Evolutionary conservation across 2,888 invertebrate species (phyloP), one percentile per base, ranked within the genome.

Genomic region (Andrena haemorrhoa): DNA sequence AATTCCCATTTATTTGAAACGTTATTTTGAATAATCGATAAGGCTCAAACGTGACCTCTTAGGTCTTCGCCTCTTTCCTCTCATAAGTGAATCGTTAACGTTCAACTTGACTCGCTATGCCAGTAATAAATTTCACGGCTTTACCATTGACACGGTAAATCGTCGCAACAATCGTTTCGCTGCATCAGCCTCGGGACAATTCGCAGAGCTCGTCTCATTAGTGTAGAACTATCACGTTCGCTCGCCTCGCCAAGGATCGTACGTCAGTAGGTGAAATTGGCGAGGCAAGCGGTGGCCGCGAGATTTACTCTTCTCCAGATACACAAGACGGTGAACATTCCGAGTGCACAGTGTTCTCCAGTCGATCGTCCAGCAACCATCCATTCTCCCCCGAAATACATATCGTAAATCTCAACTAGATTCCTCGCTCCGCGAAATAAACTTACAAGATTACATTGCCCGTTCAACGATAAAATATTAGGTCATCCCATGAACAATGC

Each of bases 251-350:
- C 79, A 82, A 72, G 68, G 69, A 73, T 75, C 79, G 61, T 76
- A 58, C 58, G 51, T 68, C 72, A 65, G 73, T 77, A 70, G 73
- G 51, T 77, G 64, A 70, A 73, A 76, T 85, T 69, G 79, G 78
- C 78, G 74, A 75, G 82, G 68, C 82, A 63, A 75, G 66, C 77
- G 79, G 69, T 68, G 73, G 61, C 31, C 51, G 69, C 63, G 68
- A 83, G 70, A 87, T 83, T 80, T 85, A 85, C 83, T 80, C 66
- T 73, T 71, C 82, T 64, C 56, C 68, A 79, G 71, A 72, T 83
- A 80, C 72, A 78, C 78, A 81, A 82, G 81, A 79, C 82, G 80
- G 66, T 81, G 82, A 87, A 82, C 83, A 83, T 85, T 85, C 80
- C 71, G 85, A 80, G 75, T 85, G 76, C 35, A 66, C 75, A 73